phyloP scores from a whole-genome alignment of 2,888 invertebrate genomes.

The Habroteleia sp. region DNA sequence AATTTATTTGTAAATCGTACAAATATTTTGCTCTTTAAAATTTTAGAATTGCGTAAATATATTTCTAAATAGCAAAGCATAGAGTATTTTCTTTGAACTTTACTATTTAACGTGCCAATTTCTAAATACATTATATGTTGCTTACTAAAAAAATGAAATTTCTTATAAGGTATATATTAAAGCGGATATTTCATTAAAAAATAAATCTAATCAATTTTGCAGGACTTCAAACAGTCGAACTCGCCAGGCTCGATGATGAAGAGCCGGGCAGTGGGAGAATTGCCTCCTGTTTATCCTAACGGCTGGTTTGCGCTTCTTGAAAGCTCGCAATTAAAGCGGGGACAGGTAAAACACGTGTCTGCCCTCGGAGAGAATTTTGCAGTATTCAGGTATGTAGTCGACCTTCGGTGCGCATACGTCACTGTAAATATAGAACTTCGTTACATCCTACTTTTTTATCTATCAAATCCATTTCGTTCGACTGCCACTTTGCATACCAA shows the following conservation, averaged over 20 bases:
- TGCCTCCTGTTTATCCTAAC: conserved; percentile 93
- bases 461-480: conserved; percentile 34
- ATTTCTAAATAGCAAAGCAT: too few relatives aligned
- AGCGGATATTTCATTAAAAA: not conserved
- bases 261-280: conserved; percentile 83
- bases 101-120: too few relatives aligned
- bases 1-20: too few relatives aligned
- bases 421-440: conserved; percentile 58
- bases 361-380: conserved; percentile 84
- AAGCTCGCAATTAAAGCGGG: conserved; percentile 83
- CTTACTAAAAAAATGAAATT: too few relatives aligned
- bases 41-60: too few relatives aligned
- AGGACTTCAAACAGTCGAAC: conserved; percentile 51
- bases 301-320: conserved; percentile 93
- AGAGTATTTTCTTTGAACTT: too few relatives aligned
- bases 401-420: conserved; percentile 72
- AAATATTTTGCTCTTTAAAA: too few relatives aligned
- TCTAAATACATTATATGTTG: too few relatives aligned
- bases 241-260: conserved; percentile 46
- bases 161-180: too few relatives aligned
- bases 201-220: conserved; percentile 22
- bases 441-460: conserved; percentile 54
- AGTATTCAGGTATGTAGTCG: conserved; percentile 75
- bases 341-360: conserved; percentile 84
- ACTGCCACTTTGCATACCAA: conserved; percentile 28